Conservation (phyloP, 2,888 invertebrate genomes). For the Coenonympha glycerion region DNA sequence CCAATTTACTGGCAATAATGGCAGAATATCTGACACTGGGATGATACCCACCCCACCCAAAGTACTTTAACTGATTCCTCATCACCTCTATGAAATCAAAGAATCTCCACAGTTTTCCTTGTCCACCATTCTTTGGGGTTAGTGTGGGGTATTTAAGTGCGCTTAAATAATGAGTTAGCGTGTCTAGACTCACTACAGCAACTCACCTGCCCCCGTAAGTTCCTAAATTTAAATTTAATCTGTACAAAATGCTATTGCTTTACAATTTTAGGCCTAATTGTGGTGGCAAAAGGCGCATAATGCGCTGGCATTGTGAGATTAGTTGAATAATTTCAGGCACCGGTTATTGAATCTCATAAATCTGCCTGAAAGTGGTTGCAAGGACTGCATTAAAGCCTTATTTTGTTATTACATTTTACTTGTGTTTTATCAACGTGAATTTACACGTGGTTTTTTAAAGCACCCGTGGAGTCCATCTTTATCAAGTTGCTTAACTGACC, state of each 20-base stretch:
- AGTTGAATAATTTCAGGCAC: background rate
- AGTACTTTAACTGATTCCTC: too few species aligned
- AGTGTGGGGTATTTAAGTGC: constrained; percentile 41
- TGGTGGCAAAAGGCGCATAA: background rate
- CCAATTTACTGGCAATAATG: too few species aligned
- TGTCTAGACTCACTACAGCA: constrained; percentile 49
- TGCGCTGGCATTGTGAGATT: background rate
- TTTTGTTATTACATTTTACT: constrained; percentile 1
- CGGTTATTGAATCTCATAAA: constrained; percentile 7
- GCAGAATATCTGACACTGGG: too few species aligned
- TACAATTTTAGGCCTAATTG: background rate
- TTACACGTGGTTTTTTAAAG: too few species aligned
- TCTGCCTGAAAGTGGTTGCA: background rate
- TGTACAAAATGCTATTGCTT: constrained; percentile 2
- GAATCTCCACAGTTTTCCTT: constrained; percentile 32
- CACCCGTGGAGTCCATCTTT: too few species aligned
- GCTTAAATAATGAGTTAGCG: constrained; percentile 64
- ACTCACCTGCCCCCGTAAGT: constrained; percentile 13
- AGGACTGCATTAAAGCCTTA: background rate
- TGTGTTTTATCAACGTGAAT: too few species aligned
- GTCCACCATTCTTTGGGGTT: constrained; percentile 16
- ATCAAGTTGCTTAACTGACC: too few species aligned
- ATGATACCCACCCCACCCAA: too few species aligned
- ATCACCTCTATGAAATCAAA: background rate
- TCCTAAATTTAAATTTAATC: constrained; percentile 15